Conservation (phyloP, 2,113 vertebrate genomes). For the Sula dactylatra region DNA sequence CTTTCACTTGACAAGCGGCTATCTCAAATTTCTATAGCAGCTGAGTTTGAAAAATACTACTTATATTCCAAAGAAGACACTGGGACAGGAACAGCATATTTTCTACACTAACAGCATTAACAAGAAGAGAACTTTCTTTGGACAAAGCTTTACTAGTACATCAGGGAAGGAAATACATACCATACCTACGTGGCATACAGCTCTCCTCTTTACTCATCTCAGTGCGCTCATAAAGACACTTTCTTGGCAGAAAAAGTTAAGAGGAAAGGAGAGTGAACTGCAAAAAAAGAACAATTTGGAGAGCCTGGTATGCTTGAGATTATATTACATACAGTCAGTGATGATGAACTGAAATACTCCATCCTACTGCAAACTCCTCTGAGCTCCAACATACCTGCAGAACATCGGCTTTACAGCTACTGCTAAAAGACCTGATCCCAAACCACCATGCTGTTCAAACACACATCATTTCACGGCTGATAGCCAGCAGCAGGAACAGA, state of each 20-base stretch:
- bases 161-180: neutral
- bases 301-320: neutral
- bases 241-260: neutral
- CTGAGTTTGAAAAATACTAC: neutral
- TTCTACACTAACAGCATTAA: neutral
- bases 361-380: neutral
- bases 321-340: neutral
- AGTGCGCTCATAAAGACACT: neutral
- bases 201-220: neutral
- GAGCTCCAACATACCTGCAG: neutral
- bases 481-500: neutral
- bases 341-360: neutral
- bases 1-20: neutral
- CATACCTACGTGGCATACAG: neutral
- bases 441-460: neutral
- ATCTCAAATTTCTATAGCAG: neutral
- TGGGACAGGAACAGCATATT: neutral
- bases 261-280: neutral
- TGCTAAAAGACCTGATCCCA: neutral
- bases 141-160: neutral
- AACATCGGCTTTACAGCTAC: accelerated
- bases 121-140: neutral
- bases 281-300: neutral
- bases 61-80: neutral
- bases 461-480: neutral